Percentiles rank a stretch among this genome's conserved stretches.
These are phyloP conservation scores for Rhinogobio ventralis DNA, from an alignment of 2,797 vertebrate species.

Conservation along the genomic window DNA sequence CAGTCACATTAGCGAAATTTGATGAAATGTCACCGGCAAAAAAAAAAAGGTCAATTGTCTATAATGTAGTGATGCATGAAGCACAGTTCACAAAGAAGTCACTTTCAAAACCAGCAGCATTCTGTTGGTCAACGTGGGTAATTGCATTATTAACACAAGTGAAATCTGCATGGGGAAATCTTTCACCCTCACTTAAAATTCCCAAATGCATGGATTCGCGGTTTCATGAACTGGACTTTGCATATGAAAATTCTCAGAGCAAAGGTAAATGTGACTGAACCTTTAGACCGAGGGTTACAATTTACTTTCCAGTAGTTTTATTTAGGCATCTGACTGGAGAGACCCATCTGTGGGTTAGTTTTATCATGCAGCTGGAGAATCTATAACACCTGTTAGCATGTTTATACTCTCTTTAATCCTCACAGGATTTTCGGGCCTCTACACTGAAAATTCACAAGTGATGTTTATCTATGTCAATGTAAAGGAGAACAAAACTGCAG, in stretches of 20 bases:
- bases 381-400: conserved; percentile 19
- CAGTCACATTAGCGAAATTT: background rate
- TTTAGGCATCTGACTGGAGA: background rate
- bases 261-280: background rate
- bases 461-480: background rate
- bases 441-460: background rate
- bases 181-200: background rate
- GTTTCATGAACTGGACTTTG: background rate
- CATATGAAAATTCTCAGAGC: background rate
- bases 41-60: background rate
- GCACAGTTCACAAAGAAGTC: background rate
- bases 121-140: background rate
- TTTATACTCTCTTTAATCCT: conserved; percentile 32
- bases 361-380: conserved; percentile 10
- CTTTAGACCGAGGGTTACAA: background rate
- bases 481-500: background rate
- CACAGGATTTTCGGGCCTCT: background rate
- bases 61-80: background rate
- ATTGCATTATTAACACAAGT: background rate
- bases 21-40: background rate
- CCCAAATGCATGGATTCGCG: background rate
- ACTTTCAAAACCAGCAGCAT: background rate
- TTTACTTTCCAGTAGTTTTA: conserved; percentile 2
- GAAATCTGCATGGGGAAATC: background rate
- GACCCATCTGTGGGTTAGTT: background rate